These are phyloP conservation scores for Caenorhabditis becei DNA, from an alignment of 2,888 invertebrate genomes.

Conservation along the genomic window DNA sequence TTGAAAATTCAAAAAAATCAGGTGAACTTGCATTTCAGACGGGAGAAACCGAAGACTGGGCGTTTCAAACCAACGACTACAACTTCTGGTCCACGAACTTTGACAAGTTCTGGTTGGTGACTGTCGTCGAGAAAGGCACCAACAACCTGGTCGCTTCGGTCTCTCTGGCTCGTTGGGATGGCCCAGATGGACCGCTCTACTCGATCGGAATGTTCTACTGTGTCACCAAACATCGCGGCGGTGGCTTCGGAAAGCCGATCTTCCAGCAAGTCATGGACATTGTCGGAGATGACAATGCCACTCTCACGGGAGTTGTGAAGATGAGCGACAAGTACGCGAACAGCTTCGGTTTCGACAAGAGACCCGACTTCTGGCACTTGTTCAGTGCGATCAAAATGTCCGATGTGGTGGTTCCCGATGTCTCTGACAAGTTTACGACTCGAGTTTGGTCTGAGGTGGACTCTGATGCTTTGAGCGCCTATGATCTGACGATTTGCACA, in stretches of 20 bases:
- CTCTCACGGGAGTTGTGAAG: slow-evolving; percentile 55
- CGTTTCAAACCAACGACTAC: slow-evolving; percentile 56
- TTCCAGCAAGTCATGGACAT: slow-evolving; percentile 60
- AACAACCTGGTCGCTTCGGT: slow-evolving; percentile 40
- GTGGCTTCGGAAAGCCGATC: slow-evolving; percentile 44
- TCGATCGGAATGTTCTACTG: slow-evolving; percentile 61
- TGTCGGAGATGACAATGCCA: slow-evolving; percentile 54
- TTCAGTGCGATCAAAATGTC: slow-evolving; percentile 42
- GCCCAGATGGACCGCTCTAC: slow-evolving; percentile 44
- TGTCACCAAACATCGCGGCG: slow-evolving; percentile 45
- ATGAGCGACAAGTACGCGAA: slow-evolving; percentile 58
- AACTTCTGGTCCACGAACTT: slow-evolving; percentile 58
- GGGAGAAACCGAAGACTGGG: slow-evolving; percentile 61
- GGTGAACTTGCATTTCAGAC: slow-evolving; percentile 40
- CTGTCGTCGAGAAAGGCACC: slow-evolving; percentile 56
- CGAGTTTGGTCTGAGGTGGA: slow-evolving; percentile 57
- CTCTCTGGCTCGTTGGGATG: slow-evolving; percentile 47
- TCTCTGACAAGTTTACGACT: slow-evolving; percentile 33
- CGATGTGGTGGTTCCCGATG: slow-evolving; percentile 47
- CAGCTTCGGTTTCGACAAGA: slow-evolving; percentile 60
- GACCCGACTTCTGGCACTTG: slow-evolving; percentile 40
- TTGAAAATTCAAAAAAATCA: background rate
- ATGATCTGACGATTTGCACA: slow-evolving; percentile 59
- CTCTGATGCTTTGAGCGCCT: slow-evolving; percentile 46
- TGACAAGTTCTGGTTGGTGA: slow-evolving; percentile 58